Conservation (phyloP, 2,113 vertebrate genomes). For the Beaufortia kweichowensis region DNA sequence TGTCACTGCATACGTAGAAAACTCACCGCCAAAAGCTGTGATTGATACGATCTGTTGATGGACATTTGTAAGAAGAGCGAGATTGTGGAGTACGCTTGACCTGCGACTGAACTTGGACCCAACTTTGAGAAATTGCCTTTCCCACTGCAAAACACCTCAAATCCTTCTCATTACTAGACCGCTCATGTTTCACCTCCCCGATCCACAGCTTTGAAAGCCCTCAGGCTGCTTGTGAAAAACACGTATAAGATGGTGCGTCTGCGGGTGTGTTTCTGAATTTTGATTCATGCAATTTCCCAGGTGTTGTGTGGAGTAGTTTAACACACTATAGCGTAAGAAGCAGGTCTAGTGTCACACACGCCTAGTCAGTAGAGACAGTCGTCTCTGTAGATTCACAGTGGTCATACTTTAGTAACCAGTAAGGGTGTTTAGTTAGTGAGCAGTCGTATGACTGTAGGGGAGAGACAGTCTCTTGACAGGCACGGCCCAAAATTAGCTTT, state of each 20-base stretch:
- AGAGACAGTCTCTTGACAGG: slow-evolving; percentile 40
- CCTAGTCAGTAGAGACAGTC: slow-evolving; percentile 8
- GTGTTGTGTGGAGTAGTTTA: slow-evolving; percentile 11
- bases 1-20: slow-evolving; percentile 3
- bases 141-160: slow-evolving; percentile 7
- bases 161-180: slow-evolving; percentile 6
- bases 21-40: neutral
- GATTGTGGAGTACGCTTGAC: slow-evolving; percentile 8
- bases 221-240: slow-evolving; percentile 28
- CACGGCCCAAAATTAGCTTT: slow-evolving; percentile 37
- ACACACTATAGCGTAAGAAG: slow-evolving; percentile 5
- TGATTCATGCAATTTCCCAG: neutral
- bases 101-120: slow-evolving; percentile 30
- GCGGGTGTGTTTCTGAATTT: neutral
- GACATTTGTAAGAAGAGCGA: neutral
- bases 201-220: slow-evolving; percentile 31
- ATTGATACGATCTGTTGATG: slow-evolving; percentile 28
- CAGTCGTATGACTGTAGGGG: slow-evolving; percentile 49
- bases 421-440: slow-evolving; percentile 49
- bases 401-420: slow-evolving; percentile 45
- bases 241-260: neutral
- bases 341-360: neutral
- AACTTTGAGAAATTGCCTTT: slow-evolving; percentile 39
- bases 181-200: slow-evolving; percentile 40
- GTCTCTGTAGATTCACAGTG: slow-evolving; percentile 39